Conservation (phyloP, 1,140 invertebrate genomes). For the Drosophila pseudoobscura region DNA sequence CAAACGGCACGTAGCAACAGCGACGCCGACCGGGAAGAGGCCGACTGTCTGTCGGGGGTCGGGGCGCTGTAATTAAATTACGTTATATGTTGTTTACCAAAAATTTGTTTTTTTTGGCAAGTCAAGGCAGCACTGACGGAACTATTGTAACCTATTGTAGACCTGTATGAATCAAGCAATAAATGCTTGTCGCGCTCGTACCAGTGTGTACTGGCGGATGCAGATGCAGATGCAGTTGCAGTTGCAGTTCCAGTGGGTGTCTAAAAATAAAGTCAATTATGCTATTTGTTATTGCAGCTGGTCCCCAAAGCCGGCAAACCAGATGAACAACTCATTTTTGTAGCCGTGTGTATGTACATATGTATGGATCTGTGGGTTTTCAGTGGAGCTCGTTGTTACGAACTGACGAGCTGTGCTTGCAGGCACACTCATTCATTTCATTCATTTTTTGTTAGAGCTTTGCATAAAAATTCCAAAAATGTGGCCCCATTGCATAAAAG, state of each 20-base stretch:
- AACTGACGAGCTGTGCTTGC: constrained; percentile 12
- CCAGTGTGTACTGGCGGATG: constrained; percentile 38
- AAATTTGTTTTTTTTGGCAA: constrained; percentile 14
- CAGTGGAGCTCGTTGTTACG: constrained; percentile 9
- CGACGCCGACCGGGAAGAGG: not conserved
- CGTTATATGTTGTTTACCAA: constrained; percentile 63
- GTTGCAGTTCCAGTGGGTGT: constrained; percentile 54
- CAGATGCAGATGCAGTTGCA: constrained; percentile 17
- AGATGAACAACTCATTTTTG: constrained; percentile 61
- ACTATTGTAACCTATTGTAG: constrained; percentile 10
- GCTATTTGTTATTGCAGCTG: constrained; percentile 74
- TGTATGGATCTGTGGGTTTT: not conserved
- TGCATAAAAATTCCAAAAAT: constrained; percentile 59
- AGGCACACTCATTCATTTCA: constrained; percentile 37
- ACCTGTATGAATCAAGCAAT: constrained; percentile 3
- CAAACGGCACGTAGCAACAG: constrained; percentile 75
- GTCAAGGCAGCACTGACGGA: constrained; percentile 29
- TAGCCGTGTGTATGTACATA: not conserved
- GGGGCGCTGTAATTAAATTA: constrained; percentile 50
- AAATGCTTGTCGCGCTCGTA: not conserved
- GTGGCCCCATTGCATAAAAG: constrained; percentile 40
- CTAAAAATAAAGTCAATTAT: constrained; percentile 77
- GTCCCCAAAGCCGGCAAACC: constrained; percentile 63
- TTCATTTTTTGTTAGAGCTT: constrained; percentile 39
- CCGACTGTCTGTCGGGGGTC: constrained; percentile 1